Evolutionary conservation across 2,797 vertebrate species (phyloP).

Genomic region (Pangasius mekongensis): DNA sequence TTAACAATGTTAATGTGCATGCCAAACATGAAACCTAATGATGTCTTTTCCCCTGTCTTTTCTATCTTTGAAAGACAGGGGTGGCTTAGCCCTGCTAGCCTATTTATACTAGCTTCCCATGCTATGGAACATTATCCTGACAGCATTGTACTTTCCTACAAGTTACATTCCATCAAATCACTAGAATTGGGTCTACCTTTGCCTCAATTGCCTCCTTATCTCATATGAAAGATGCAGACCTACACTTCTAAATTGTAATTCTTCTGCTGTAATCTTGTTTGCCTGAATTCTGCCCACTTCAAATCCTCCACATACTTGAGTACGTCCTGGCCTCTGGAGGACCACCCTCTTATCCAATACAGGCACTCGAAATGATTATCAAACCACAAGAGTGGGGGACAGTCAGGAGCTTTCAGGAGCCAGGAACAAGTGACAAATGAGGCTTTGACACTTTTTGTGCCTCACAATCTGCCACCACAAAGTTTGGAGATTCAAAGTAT

Average conservation of each 20-base stretch:
- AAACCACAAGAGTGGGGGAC: constrained; percentile 35
- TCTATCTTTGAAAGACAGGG: neutral
- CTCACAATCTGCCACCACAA: constrained; percentile 41
- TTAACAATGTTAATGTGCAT: neutral
- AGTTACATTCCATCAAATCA: neutral
- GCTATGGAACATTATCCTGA: neutral
- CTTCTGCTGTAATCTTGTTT: constrained; percentile 78
- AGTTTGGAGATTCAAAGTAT: neutral
- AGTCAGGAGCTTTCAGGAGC: constrained; percentile 19
- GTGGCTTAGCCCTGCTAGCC: neutral
- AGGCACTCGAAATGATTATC: constrained; percentile 72
- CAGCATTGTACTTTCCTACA: neutral
- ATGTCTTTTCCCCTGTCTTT: neutral
- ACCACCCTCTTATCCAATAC: constrained; percentile 71
- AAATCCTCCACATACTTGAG: constrained; percentile 73
- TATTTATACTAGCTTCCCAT: neutral
- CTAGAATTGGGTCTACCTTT: neutral
- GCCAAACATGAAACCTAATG: neutral
- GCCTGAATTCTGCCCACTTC: constrained; percentile 75
- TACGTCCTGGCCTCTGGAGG: constrained; percentile 61
- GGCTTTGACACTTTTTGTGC: constrained; percentile 57
- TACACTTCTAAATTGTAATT: constrained; percentile 64
- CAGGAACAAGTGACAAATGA: constrained; percentile 53
- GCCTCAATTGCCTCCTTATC: neutral
- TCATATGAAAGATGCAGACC: neutral